Conservation (phyloP, 2,113 vertebrate species). For the Rhegmatorhina hoffmannsi region DNA sequence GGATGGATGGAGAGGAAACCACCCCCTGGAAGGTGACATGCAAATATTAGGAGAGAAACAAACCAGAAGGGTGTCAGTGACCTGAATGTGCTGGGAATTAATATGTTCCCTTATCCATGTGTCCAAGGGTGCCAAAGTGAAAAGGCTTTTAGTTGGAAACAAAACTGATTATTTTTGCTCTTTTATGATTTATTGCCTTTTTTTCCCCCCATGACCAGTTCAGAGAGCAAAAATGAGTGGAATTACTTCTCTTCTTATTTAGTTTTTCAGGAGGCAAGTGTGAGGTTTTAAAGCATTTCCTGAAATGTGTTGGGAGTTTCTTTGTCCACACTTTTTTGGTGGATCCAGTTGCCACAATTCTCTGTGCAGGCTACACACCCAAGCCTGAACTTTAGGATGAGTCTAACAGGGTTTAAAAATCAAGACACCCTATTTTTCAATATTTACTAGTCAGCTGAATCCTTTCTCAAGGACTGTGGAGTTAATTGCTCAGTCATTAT, state of each 20-base stretch:
- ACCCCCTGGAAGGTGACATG: not conserved
- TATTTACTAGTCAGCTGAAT: not conserved
- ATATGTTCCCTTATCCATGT: accelerated
- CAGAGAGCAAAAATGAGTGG: not conserved
- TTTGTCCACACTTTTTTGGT: not conserved
- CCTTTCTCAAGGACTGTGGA: not conserved
- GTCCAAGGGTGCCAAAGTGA: not conserved
- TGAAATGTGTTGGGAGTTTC: not conserved
- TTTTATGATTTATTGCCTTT: accelerated
- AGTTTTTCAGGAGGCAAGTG: not conserved
- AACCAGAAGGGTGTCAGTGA: not conserved
- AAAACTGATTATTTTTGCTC: not conserved
- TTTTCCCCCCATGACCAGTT: not conserved
- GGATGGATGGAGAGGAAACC: not conserved
- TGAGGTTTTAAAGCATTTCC: not conserved
- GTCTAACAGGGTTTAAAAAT: not conserved
- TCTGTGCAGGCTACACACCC: not conserved
- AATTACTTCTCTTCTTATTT: not conserved
- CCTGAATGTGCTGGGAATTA: accelerated
- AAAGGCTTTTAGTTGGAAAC: not conserved
- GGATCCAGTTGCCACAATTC: not conserved
- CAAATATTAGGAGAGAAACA: not conserved
- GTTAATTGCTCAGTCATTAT: not conserved
- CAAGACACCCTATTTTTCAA: not conserved
- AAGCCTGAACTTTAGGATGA: not conserved